Base-by-base conservation (phyloP, 2,113 vertebrate genomes). In the Ceyx melanurus region DNA sequence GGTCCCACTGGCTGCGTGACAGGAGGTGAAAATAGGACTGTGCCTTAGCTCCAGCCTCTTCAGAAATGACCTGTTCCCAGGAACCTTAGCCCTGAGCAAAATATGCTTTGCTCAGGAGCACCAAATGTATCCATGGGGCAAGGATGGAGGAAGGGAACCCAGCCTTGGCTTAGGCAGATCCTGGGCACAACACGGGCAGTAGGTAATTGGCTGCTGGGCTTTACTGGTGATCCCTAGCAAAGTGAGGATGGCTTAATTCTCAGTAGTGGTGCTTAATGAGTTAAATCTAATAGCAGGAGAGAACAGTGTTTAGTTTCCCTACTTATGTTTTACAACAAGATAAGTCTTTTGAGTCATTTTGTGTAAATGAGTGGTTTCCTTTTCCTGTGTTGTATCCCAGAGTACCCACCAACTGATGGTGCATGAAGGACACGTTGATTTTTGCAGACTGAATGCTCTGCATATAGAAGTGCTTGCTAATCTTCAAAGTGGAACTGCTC, bases 141-240 rank as follows among this genome's bases (percentile, higher is more conserved):
- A 37, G 46, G 37, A 31, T 3, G 3, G 33, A 21, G 57, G 40
- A 62, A 33, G 21, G 43, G 23, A 54, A 8, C 26, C 45, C 2
- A 2, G 25, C 42, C 31, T 42, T 19, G 15, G 11, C 6, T 58
- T 23, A 2, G 15, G 54, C 53, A 75, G 61, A 10, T 35, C 76
- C 40, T 25, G 48, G 56, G 22, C 28, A 6, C 16, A 8, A 1
- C 0, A 1, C 48, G 19, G 28, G 70, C 0, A 0, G 45, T 40
- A 15, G 42, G 21, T 53, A 33, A 37, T 12, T 23, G 42, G 48
- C 43, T 54, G 18, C 2, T 74, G 29, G 43, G 46, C 65, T 82
- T 66, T 73, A 46, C 70, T 66, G 16, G 16, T 22, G 25, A 15
- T 65, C 28, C 51, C n/a, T 66, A 37, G 43, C n/a, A 58, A 61